These are phyloP conservation scores for Spheniscus mendiculus DNA, from an alignment of 2,113 vertebrate genomes.

Conservation along the genomic window DNA sequence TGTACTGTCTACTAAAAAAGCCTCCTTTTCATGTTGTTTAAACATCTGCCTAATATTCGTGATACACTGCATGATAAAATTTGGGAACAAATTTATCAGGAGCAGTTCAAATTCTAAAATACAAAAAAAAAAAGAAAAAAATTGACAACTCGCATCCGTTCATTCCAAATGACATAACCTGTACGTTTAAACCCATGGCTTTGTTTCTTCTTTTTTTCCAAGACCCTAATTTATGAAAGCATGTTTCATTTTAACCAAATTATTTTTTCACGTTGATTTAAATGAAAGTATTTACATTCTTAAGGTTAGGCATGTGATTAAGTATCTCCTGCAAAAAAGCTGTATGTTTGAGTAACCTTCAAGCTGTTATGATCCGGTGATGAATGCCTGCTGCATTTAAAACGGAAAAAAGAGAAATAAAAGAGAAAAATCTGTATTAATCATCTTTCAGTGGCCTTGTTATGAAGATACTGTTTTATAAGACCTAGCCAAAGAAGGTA, in stretches of 20 bases:
- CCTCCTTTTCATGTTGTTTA: neutral
- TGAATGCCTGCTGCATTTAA: constrained; percentile 48
- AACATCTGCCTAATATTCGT: neutral
- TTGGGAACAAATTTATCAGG: neutral
- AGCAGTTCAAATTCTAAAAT: neutral
- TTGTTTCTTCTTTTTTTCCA: constrained; percentile 5
- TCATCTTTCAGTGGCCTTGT: constrained; percentile 49
- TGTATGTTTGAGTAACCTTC: constrained; percentile 31
- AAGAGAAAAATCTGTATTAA: constrained; percentile 47
- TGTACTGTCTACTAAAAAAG: neutral
- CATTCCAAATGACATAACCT: constrained; percentile 15
- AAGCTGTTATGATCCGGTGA: constrained; percentile 11
- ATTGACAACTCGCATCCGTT: neutral
- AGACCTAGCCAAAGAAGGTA: neutral
- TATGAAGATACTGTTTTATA: constrained; percentile 37
- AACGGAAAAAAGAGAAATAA: constrained; percentile 45
- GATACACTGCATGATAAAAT: neutral
- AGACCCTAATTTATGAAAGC: neutral
- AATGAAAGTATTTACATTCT: constrained; percentile 37
- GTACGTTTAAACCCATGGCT: neutral
- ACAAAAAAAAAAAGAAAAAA: neutral
- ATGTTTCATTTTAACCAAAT: constrained; percentile 45
- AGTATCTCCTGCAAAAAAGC: constrained; percentile 27
- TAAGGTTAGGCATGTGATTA: constrained; percentile 33
- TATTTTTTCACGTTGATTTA: constrained; percentile 23